These are phyloP conservation scores for Paguma larvata DNA, from an alignment of 2,797 vertebrate genomes.

Conservation along the genomic window DNA sequence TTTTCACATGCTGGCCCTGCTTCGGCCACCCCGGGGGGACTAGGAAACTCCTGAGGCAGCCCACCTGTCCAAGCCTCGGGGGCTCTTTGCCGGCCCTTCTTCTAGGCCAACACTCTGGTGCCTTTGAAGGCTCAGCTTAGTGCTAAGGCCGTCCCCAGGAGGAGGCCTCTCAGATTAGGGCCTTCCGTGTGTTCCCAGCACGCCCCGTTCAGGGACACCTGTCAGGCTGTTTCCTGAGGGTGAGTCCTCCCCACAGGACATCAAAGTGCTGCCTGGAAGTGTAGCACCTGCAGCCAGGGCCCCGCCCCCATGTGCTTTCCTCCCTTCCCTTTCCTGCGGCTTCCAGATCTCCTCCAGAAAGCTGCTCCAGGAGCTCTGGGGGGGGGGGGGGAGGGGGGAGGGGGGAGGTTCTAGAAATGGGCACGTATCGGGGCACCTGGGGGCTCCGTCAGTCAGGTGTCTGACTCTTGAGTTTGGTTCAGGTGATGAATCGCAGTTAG, in stretches of 20 bases:
- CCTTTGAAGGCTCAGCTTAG: not conserved
- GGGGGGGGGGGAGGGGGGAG: too few relatives aligned
- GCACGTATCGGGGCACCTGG: too few relatives aligned
- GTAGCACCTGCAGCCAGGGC: not conserved
- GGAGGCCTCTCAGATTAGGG: not conserved
- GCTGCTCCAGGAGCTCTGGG: not conserved
- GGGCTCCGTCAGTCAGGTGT: too few relatives aligned
- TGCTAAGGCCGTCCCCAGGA: not conserved
- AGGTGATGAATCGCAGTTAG: too few relatives aligned
- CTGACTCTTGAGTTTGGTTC: too few relatives aligned
- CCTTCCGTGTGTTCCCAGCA: not conserved
- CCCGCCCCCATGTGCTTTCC: too few relatives aligned
- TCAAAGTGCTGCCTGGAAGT: not conserved
- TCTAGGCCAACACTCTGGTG: not conserved
- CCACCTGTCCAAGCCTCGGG: not conserved
- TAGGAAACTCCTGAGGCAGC: not conserved
- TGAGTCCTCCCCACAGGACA: not conserved
- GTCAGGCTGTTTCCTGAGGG: slow-evolving; percentile 1
- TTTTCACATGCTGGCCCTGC: not conserved
- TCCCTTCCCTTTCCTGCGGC: not conserved
- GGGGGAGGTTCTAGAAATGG: too few relatives aligned
- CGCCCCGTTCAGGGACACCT: not conserved
- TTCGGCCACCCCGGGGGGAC: not conserved
- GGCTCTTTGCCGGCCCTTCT: not conserved
- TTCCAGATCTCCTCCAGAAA: not conserved